Percentiles rank a stretch among this genome's conserved stretches.
phyloP scores from a whole-genome alignment of 1,140 invertebrate genomes.

The Caenorhabditis elegans region DNA sequence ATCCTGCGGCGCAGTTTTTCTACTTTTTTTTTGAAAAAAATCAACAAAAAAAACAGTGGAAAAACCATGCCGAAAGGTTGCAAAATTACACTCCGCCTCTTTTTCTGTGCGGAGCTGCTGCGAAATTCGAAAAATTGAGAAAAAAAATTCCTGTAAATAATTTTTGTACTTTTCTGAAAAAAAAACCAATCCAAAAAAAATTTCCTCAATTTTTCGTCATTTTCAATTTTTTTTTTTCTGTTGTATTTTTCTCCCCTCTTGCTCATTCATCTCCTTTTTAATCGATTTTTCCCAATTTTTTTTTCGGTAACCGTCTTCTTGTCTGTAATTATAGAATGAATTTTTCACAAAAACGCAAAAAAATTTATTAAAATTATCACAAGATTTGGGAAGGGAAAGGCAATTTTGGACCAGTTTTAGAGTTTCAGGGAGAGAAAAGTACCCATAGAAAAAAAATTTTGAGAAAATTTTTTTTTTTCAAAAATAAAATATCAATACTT shows the following conservation, averaged over 20 bases:
- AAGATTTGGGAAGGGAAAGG: background rate
- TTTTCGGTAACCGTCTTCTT: too few species aligned
- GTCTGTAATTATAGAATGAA: too few species aligned
- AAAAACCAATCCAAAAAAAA: background rate
- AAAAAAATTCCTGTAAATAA: background rate
- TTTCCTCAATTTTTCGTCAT: too few species aligned
- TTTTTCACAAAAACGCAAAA: background rate
- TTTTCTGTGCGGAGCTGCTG: too few species aligned
- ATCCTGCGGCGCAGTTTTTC: conserved; percentile 72
- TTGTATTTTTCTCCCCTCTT: too few species aligned
- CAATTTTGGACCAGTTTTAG: conserved; percentile 7
- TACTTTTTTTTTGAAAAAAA: background rate
- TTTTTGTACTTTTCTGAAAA: background rate
- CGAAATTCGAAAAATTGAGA: background rate
- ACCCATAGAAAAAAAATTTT: background rate
- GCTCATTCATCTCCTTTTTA: too few species aligned
- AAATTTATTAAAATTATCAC: background rate
- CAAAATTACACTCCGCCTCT: too few species aligned
- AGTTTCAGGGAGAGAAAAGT: background rate
- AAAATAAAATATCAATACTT: background rate
- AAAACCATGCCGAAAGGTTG: too few species aligned
- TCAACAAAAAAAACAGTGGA: background rate
- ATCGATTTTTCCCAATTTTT: too few species aligned
- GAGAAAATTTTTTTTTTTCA: background rate
- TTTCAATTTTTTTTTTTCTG: background rate